These are phyloP conservation scores for Eumeta japonica DNA, from an alignment of 1,140 invertebrate species.

Conservation along the genomic window DNA sequence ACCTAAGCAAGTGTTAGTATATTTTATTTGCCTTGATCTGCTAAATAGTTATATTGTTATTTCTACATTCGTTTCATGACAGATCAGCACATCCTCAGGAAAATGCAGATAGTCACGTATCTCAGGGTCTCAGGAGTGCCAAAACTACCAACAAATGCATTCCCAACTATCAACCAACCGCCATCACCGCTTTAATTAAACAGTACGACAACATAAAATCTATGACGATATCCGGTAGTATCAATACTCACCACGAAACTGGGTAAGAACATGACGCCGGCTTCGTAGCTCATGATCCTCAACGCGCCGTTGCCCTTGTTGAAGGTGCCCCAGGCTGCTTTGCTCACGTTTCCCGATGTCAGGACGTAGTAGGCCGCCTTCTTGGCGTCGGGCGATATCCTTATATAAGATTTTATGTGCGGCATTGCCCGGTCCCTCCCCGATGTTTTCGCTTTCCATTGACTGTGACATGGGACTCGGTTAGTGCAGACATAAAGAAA, in stretches of 20 bases:
- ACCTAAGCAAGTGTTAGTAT: too few species aligned
- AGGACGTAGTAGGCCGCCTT: slow-evolving; percentile 76
- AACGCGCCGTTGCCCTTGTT: slow-evolving; percentile 67
- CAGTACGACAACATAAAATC: too few species aligned
- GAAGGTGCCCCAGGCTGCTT: slow-evolving; percentile 88
- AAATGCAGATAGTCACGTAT: too few species aligned
- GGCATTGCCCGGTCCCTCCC: slow-evolving; percentile 79
- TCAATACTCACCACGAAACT: slow-evolving; percentile 71
- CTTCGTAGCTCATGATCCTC: slow-evolving; percentile 86
- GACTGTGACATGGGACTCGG: slow-evolving; percentile 56
- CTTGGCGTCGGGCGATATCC: slow-evolving; percentile 68
- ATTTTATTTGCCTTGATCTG: too few species aligned
- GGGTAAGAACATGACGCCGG: slow-evolving; percentile 87
- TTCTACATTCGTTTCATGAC: too few species aligned
- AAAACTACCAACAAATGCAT: too few species aligned
- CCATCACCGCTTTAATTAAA: too few species aligned
- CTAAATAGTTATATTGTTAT: too few species aligned
- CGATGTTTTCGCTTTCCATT: slow-evolving; percentile 76
- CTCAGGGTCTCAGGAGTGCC: too few species aligned
- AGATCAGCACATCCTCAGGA: too few species aligned
- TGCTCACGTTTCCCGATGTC: slow-evolving; percentile 92
- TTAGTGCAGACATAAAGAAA: slow-evolving; percentile 19
- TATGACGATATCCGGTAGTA: too few species aligned
- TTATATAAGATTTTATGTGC: slow-evolving; percentile 89
- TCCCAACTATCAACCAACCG: too few species aligned